Base-by-base conservation (phyloP, 2,113 vertebrate genomes). In the Cavia aperea region DNA sequence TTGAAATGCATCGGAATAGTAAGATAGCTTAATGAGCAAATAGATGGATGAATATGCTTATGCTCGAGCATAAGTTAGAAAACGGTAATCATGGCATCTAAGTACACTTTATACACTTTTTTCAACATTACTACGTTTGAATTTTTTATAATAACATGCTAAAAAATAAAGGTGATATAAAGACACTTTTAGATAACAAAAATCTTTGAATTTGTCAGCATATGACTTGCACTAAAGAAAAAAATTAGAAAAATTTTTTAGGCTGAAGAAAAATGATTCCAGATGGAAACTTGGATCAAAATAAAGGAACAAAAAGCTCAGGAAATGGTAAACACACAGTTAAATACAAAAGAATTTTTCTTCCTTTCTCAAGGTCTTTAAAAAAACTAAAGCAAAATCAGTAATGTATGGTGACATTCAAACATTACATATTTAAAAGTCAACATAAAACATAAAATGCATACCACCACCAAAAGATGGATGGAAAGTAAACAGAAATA, bases 101-200 rank as follows among this genome's bases (percentile, higher is more conserved):
- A 10, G 15, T 65, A 70, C 15, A 81, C 5, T 43, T 23, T 24
- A 84, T 24, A 84, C 12, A 93, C 24, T 90, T 83, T 54, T 84
- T 89, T 84, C 18, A 73, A 94, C 33, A 84, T 82, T 65, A 16
- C 36, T 86, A 70, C 63, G 18, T 60, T 36, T 83, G 14, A 79
- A 21, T 23, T 63, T 78, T 82, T 78, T 49, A 73, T 66, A 51
- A 29, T 85, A 81, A 88, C 75, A 75, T 85, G 24, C 14, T 70
- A 81, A 72, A 92, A 87, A 62, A 26, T 31, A 68, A 92, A 79
- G 36, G 14, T 77, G 39, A 85, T 62, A 65, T 24, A 81, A 91
- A 94, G 83, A 91, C 10, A 93, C 86, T 93, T 92, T 86, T 54
- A 68, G 36, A 81, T 49, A 68, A 88, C 13, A 43, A 85, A 77